These are phyloP conservation scores for Scyliorhinus canicula DNA, from an alignment of 2,797 vertebrate species.

Conservation along the genomic window DNA sequence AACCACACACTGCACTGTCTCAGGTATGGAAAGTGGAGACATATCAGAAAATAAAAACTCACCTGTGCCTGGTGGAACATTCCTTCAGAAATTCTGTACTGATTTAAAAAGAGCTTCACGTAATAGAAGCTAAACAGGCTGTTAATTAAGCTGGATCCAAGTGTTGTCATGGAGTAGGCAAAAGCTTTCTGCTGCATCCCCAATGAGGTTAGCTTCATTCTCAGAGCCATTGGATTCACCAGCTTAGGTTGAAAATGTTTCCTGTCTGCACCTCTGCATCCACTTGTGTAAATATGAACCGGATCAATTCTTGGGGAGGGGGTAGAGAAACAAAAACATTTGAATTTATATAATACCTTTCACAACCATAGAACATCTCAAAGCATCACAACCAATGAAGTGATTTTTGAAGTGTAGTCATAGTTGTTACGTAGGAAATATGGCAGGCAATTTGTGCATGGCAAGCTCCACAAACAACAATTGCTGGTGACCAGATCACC, in stretches of 20 bases:
- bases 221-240: constrained; percentile 39
- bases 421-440: too few relatives aligned
- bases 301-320: not conserved
- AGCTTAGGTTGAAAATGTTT: not conserved
- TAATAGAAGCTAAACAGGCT: constrained; percentile 88
- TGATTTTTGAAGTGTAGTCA: too few relatives aligned
- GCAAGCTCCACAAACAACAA: too few relatives aligned
- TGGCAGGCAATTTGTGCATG: too few relatives aligned
- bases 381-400: too few relatives aligned
- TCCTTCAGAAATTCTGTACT: constrained; percentile 73
- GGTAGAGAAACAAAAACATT: not conserved
- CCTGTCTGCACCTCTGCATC: not conserved
- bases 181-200: constrained; percentile 61
- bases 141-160: constrained; percentile 81
- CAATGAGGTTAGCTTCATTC: constrained; percentile 46
- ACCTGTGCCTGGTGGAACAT: constrained; percentile 82
- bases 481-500: too few relatives aligned
- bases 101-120: constrained; percentile 80
- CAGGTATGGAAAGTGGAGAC: not conserved
- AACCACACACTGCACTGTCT: not conserved
- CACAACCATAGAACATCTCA: not conserved
- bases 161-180: constrained; percentile 78
- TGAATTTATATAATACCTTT: too few relatives aligned
- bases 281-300: not conserved
- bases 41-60: constrained; percentile 38